Evolutionary conservation across 2,888 invertebrate species (phyloP), one percentile per base, ranked within the genome.

Genomic region (Lasioglossum pauxillum): DNA sequence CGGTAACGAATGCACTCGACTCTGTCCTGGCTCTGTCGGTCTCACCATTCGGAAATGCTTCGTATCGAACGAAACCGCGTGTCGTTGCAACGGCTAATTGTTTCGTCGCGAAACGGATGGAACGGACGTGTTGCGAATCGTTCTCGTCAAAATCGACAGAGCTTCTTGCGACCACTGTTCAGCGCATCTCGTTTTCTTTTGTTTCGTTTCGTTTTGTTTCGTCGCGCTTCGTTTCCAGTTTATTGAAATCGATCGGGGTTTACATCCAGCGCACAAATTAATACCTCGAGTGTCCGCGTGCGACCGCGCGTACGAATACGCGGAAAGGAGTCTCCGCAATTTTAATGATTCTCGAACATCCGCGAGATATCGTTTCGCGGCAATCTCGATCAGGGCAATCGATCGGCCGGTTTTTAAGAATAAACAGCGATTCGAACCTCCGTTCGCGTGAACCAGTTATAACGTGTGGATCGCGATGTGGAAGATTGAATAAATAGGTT

Each of bases 81-180:
- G 35, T 82, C 69, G 38, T 1, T 5, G 19, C 4, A 35, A 10
- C n/a, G 83, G 19, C n/a, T 53, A 83, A 80, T 80, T 53, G 72
- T 82, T 60, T 8, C 27, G 41, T 31, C 16, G 64, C 14, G 49
- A 53, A 35, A 82, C 57, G 60, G 60, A 44, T 71, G 75, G 46
- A 64, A 64, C 69, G 35, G 41, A 77, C 86, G 75, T 77, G 53
- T 38, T 27, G 60, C 16, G 60, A 75, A 80, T 80, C 80, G 80
- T n/a, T 76, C 67, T 31, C 31, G 44, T 74, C 64, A 35, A 44
- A 23, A 49, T 73, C 57, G 76, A 19, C 71, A 14, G 71, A 12
- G 19, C 41, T 46, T 8, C 23, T 60, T 67, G 35, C 35, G 46
- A 49, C 27, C 64, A 7, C 27, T 14, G 64, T 64, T 16, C 27